Evolutionary conservation across 2,888 invertebrate species (phyloP).

Genomic region (Bhutanitis thaidina): DNA sequence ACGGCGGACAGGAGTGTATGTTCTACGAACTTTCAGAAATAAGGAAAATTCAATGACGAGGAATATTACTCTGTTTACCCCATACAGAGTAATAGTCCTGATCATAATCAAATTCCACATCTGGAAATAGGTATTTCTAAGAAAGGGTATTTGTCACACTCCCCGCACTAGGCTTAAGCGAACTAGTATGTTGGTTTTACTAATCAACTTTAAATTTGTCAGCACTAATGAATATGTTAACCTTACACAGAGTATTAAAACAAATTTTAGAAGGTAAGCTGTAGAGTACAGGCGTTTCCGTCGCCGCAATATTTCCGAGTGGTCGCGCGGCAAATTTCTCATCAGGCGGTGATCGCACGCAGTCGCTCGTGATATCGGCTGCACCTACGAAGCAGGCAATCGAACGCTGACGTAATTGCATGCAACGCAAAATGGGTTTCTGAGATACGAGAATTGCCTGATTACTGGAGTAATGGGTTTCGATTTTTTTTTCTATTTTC

Average conservation of each 20-base stretch:
- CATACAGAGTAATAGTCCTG: too few species aligned
- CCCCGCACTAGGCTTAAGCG: too few species aligned
- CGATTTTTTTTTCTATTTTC: background rate
- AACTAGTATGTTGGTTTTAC: too few species aligned
- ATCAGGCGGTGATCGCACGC: constrained; percentile 40
- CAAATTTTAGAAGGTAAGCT: constrained; percentile 5
- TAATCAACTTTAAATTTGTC: too few species aligned
- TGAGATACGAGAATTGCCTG: constrained; percentile 19
- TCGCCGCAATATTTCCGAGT: constrained; percentile 47
- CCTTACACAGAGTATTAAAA: background rate
- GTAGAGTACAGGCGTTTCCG: constrained; percentile 2
- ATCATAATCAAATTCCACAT: too few species aligned
- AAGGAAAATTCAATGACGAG: too few species aligned
- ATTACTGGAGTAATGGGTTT: constrained; percentile 11
- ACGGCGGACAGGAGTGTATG: too few species aligned
- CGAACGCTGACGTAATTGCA: constrained; percentile 38
- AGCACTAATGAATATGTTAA: too few species aligned
- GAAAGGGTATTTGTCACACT: too few species aligned
- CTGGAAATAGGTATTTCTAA: too few species aligned
- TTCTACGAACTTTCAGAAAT: too few species aligned
- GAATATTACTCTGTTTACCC: too few species aligned
- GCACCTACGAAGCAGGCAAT: constrained; percentile 19
- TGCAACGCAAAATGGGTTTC: constrained; percentile 21
- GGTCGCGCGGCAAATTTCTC: constrained; percentile 70
- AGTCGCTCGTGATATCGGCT: constrained; percentile 34